Evolutionary conservation across 2,888 invertebrate genomes (phyloP), one percentile per base, ranked within the genome.

Genomic region (Agonopterix heracliana): DNA sequence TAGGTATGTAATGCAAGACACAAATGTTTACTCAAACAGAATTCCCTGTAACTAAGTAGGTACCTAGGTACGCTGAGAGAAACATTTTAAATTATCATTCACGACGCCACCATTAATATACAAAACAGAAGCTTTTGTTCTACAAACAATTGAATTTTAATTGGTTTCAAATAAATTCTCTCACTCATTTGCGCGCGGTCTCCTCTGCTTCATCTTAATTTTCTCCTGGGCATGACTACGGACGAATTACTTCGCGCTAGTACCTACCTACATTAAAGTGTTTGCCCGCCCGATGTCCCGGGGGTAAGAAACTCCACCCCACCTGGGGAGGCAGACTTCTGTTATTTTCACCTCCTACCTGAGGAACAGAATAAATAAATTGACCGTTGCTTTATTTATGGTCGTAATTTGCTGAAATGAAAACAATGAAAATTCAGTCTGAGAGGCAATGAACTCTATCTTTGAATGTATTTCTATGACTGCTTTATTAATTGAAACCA

Each of bases 251-350:
- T 68, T 57, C 59, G 66, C 41, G 64, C 26, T 26, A 26, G 26
- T 26, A 26, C 26, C 26, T 26, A 26, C 60, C 64, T 61, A 53
- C 67, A 68, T 68, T 66, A 73, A 75, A 76, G 67, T 75, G 74
- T 78, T 74, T 74, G 64, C 70, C 54, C 57, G 55, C 59, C 64
- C 64, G 57, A 55, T 63, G 60, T 66, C 72, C 53, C 50, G 45
- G 46, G 54, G 64, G 65, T 60, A 52, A 44, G 44, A 48, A 53
- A 48, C 35, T 44, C 56, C 64, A 55, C 65, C 62, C 55, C 45
- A 40, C 11, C 46, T 51, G 48, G 55, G 53, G 45, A 47, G 45
- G 52, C 51, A 46, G 49, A 51, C 46, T 46, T 56, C 50, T 54
- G 55, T 55, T 38, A 38, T 64, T 63, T 67, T 61, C 63, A 61